Percentiles rank a stretch among this genome's conserved stretches.
These are phyloP conservation scores for Drosophila conformis DNA, from an alignment of 2,888 invertebrate genomes.

Conservation along the genomic window DNA sequence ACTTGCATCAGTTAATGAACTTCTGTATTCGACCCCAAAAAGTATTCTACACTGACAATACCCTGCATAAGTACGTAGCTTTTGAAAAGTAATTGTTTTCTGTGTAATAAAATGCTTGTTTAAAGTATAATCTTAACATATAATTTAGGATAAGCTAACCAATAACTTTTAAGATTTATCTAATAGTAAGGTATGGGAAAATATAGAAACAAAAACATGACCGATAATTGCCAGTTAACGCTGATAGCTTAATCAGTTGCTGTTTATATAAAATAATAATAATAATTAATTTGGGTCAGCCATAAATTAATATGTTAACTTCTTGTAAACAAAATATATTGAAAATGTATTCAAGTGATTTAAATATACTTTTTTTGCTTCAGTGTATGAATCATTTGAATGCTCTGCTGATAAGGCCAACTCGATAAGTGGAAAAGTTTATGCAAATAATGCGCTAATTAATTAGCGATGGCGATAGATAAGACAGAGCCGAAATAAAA, in stretches of 20 bases:
- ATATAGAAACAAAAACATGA: neutral
- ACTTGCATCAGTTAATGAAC: slow-evolving; percentile 22
- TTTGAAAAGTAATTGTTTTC: neutral
- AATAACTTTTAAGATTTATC: neutral
- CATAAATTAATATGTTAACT: neutral
- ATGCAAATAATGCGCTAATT: slow-evolving; percentile 59
- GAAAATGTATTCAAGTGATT: neutral
- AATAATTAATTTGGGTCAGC: too few relatives aligned
- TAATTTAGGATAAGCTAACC: neutral
- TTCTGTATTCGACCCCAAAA: neutral
- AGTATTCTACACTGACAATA: slow-evolving; percentile 9
- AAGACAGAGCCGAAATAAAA: slow-evolving; percentile 29
- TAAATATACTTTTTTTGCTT: neutral
- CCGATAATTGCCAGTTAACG: neutral
- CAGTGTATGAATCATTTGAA: slow-evolving; percentile 33
- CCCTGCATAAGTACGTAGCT: slow-evolving; percentile 4
- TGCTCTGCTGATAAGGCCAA: slow-evolving; percentile 34
- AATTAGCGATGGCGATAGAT: slow-evolving; percentile 65
- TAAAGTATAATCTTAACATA: neutral
- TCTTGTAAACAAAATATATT: neutral
- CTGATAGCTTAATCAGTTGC: neutral
- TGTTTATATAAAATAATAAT: neutral
- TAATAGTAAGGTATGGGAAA: neutral
- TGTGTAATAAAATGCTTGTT: neutral
- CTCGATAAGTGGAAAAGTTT: slow-evolving; percentile 30